These are phyloP conservation scores for Limnephilus lunatus DNA, from an alignment of 2,888 invertebrate genomes.

Conservation along the genomic window DNA sequence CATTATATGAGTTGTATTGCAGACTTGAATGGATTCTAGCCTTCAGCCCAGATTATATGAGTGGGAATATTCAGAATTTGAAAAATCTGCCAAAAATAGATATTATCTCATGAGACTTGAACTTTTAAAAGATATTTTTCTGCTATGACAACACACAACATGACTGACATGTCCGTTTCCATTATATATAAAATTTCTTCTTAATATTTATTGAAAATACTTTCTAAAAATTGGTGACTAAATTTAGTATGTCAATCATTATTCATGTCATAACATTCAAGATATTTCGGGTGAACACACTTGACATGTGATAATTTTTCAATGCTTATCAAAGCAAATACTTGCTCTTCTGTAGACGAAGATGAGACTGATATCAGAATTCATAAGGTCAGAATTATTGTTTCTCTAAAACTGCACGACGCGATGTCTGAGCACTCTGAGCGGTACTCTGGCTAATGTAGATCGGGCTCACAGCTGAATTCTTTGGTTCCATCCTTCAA, in stretches of 20 bases:
- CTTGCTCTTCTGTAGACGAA: neutral
- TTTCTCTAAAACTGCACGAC: neutral
- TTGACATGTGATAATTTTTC: neutral
- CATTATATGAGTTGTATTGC: neutral
- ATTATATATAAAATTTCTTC: neutral
- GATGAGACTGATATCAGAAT: neutral
- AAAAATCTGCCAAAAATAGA: neutral
- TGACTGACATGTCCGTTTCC: neutral
- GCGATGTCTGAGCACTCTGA: neutral
- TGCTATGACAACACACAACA: neutral
- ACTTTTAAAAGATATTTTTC: neutral
- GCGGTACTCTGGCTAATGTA: neutral
- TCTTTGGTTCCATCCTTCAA: neutral
- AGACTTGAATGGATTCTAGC: neutral
- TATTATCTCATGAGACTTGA: neutral
- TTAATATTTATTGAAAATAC: neutral
- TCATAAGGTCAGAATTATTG: neutral
- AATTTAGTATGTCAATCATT: neutral
- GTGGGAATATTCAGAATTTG: neutral
- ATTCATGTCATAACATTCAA: neutral
- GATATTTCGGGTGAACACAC: neutral
- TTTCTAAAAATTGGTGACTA: neutral
- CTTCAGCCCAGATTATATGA: neutral
- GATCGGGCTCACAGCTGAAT: neutral
- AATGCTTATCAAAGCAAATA: neutral